phyloP scores from a whole-genome alignment of 2,888 invertebrate species.

The Chaetoderma sp. region DNA sequence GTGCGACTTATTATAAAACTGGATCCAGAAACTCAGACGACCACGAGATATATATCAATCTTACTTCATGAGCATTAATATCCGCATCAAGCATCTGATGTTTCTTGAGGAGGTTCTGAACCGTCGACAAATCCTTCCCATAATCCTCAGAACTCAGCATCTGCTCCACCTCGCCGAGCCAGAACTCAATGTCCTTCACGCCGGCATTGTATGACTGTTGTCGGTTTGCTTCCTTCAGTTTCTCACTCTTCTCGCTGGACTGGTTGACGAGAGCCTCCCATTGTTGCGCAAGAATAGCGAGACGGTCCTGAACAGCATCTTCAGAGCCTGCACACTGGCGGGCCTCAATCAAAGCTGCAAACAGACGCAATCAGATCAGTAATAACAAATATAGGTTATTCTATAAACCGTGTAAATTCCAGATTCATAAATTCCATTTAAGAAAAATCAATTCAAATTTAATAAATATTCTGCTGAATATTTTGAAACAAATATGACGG shows the following conservation, averaged over 20 bases:
- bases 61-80: conserved; percentile 89
- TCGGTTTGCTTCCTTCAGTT: conserved; percentile 98
- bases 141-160: conserved; percentile 95
- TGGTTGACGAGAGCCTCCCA: conserved; percentile 99
- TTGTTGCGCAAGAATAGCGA: conserved; percentile 86
- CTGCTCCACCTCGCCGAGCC: conserved; percentile 99
- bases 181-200: conserved; percentile 99
- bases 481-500: no score
- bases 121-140: conserved; percentile 97
- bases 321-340: conserved; percentile 98
- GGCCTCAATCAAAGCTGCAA: conserved; percentile 79
- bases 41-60: no score
- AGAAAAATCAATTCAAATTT: no score
- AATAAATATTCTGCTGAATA: no score
- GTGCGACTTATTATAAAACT: no score
- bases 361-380: background rate
- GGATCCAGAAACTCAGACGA: no score
- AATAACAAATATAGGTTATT: no score
- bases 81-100: conserved; percentile 99
- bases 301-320: conserved; percentile 86
- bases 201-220: conserved; percentile 98
- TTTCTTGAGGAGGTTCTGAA: conserved; percentile 90
- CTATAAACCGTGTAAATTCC: no score
- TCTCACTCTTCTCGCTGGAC: conserved; percentile 97
- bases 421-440: no score